phyloP scores from a whole-genome alignment of 1,140 invertebrate genomes.

The Leptonema lineaticorne region DNA sequence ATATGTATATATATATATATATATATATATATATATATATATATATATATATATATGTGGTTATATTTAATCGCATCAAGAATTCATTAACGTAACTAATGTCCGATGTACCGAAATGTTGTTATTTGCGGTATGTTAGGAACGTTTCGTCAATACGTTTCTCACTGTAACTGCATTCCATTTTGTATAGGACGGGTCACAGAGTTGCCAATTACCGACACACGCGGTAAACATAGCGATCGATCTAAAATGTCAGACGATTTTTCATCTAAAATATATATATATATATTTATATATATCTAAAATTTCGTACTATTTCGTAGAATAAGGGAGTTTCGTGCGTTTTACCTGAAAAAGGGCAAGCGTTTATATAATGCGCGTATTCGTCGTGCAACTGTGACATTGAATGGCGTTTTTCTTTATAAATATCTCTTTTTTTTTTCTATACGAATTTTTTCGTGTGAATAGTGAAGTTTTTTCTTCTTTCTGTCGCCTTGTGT shows the following conservation, averaged over 20 bases:
- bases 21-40: not conserved
- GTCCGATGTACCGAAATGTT: not conserved
- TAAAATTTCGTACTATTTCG: not conserved
- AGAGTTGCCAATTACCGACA: not conserved
- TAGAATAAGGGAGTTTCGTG: not conserved
- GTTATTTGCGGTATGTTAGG: not conserved
- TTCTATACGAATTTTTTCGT: conserved; percentile 22
- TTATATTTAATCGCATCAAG: conserved; percentile 2
- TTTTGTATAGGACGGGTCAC: not conserved
- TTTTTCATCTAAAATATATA: no score
- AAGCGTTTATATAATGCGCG: no score
- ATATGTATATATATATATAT: not conserved
- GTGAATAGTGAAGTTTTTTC: conserved; percentile 24
- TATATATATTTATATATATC: not conserved
- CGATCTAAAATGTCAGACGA: no score
- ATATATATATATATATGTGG: not conserved
- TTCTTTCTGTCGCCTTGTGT: no score
- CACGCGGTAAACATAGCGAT: no score
- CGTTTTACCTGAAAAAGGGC: conserved; percentile 37
- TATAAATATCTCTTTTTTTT: conserved; percentile 31
- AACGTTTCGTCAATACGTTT: not conserved
- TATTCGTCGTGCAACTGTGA: conserved; percentile 35
- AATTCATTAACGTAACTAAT: conserved; percentile 15
- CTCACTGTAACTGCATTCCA: not conserved
- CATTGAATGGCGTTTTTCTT: no score